Base-by-base conservation (phyloP, 2,797 vertebrate species). In the Girardinus metallicus region DNA sequence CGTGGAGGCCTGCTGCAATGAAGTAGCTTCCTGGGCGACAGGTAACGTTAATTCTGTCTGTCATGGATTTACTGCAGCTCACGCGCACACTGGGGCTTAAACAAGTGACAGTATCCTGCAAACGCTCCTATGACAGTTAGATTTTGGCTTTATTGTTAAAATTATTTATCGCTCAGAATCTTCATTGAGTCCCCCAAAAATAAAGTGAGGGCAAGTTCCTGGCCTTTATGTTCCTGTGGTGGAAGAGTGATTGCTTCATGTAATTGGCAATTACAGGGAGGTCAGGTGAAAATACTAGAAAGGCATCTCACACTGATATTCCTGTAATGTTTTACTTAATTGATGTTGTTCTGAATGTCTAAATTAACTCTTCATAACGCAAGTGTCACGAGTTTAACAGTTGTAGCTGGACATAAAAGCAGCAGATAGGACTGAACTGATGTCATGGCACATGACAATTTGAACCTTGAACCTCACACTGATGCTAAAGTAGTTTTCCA, bases 1-100 rank as follows among this genome's bases (percentile, higher is more conserved):
- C 51, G 85, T 34, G 51, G 49, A 88, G 93, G 94, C 93, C 94
- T 74, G 84, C 66, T 87, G 86, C n/a, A 85, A 66, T 85, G 84
- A 85, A 85, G 84, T 89, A 83, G 77, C 80, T 79, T 74, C 82
- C 66, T 74, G 47, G 81, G n/a, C 82, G 44, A 44, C 88, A 91
- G 89, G 87, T 90, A 91, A 89, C 85, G 83, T 87, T 84, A 85
- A 88, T 80, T 71, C 87, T 73, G 85, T 70, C 85, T 62, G 85
- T 80, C 78, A 71, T 75, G 89, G 88, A 74, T 91, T 87, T 79
- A 85, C 57, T 84, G 23, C 75, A 70, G 66, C 60, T 29, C 57
- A 29, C 34, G 13, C 55, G 71, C 66, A 60, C 13, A 41, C 29
- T 26, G 51, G 23, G 29, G 75, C 18, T 80, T 64, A 51, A 49